Conservation (phyloP, 2,113 vertebrate species). For the Pelecanoides urinatrix region DNA sequence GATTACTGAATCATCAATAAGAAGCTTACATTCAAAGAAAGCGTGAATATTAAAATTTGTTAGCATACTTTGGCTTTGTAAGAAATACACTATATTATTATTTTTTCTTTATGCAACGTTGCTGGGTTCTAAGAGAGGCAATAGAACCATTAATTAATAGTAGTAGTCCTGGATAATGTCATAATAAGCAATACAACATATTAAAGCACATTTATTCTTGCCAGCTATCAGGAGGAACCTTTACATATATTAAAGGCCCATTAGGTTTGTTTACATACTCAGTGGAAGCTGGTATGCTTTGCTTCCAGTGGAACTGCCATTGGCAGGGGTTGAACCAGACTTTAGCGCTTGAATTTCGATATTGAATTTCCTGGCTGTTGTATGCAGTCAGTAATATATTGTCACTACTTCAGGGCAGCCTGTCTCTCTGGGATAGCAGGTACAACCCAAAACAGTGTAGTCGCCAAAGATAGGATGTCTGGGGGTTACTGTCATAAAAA, state of each 20-base stretch:
- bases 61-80: neutral
- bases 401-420: neutral
- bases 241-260: constrained; percentile 13
- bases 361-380: constrained; percentile 42
- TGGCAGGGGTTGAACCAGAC: constrained; percentile 18
- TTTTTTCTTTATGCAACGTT: neutral
- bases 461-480: neutral
- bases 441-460: neutral
- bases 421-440: neutral
- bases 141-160: constrained; percentile 47
- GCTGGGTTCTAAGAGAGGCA: neutral
- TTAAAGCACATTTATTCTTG: constrained; percentile 19
- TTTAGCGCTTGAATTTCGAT: constrained; percentile 23
- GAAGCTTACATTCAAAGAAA: neutral
- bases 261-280: constrained; percentile 46
- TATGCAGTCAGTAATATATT: neutral
- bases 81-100: neutral
- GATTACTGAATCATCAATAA: neutral
- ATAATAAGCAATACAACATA: constrained; percentile 9
- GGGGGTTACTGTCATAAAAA: neutral
- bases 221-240: constrained; percentile 41
- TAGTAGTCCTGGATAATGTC: constrained; percentile 24
- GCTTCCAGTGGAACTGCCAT: constrained; percentile 39
- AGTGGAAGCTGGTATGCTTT: constrained; percentile 22
- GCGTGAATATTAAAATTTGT: neutral